These are phyloP conservation scores for Herpetotheres cachinnans DNA, from an alignment of 2,113 vertebrate genomes.

Conservation along the genomic window DNA sequence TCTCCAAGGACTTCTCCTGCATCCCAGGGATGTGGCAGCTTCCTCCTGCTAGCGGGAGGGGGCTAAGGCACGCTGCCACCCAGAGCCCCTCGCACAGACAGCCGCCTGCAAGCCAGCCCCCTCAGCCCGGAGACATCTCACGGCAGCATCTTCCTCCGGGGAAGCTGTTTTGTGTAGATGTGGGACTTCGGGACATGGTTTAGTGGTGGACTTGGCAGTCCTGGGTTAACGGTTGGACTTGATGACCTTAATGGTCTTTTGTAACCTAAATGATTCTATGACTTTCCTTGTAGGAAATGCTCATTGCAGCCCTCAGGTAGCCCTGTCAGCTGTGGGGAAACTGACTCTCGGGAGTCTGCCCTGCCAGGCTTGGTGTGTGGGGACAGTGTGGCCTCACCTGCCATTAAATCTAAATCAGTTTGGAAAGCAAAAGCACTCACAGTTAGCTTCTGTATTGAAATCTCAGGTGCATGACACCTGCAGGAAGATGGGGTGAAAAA, in stretches of 20 bases:
- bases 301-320: neutral
- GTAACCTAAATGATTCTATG: neutral
- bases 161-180: neutral
- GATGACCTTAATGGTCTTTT: too few relatives aligned
- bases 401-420: neutral
- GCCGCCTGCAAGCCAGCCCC: neutral
- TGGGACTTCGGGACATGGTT: too few relatives aligned
- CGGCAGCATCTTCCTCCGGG: neutral
- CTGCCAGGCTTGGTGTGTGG: neutral
- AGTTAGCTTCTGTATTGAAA: neutral
- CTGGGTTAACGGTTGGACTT: too few relatives aligned
- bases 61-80: rapidly evolving
- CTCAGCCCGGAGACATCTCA: neutral
- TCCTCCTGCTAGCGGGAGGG: neutral
- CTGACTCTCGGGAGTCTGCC: neutral
- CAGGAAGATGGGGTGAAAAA: neutral
- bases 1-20: neutral
- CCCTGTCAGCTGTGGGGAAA: neutral
- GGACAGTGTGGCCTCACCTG: neutral
- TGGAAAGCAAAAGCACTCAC: neutral
- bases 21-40: rapidly evolving
- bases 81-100: neutral
- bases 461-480: neutral
- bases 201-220: too few relatives aligned
- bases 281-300: neutral